phyloP scores from a whole-genome alignment of 2,797 vertebrate genomes.

The Halcyon leucocephala region DNA sequence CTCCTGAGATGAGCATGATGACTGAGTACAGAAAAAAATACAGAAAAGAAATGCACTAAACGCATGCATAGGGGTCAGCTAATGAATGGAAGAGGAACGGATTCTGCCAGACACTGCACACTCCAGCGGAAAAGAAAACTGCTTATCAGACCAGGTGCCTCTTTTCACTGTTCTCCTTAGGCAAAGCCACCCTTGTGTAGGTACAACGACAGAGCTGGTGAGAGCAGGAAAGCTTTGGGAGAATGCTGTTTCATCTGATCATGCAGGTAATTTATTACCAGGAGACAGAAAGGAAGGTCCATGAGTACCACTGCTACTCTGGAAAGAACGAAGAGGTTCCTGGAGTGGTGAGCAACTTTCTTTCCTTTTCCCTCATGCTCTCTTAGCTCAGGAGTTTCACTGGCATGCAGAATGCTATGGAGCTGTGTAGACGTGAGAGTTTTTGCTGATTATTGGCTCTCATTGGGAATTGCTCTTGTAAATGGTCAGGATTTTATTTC shows the following conservation, averaged over 20 bases:
- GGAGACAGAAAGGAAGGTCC: not conserved
- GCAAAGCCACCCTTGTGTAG: not conserved
- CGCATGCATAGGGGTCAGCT: constrained; percentile 60
- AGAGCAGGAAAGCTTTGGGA: not conserved
- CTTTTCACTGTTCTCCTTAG: not conserved
- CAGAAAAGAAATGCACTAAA: constrained; percentile 85
- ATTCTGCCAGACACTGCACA: constrained; percentile 29
- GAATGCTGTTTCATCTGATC: not conserved
- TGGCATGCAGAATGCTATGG: constrained; percentile 68
- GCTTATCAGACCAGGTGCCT: constrained; percentile 69
- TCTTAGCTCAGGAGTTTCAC: constrained; percentile 48
- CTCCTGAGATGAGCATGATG: constrained; percentile 99
- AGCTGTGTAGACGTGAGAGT: not conserved
- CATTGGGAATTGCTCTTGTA: not conserved
- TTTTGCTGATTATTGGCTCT: not conserved
- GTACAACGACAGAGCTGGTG: not conserved
- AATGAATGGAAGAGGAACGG: constrained; percentile 46
- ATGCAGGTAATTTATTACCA: not conserved
- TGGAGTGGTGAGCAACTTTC: constrained; percentile 72
- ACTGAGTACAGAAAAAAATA: constrained; percentile 92
- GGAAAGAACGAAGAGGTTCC: constrained; percentile 45
- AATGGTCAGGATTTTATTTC: not conserved
- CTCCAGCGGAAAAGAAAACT: constrained; percentile 60
- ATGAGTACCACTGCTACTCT: not conserved
- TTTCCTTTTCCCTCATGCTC: constrained; percentile 59